Evolutionary conservation across 2,888 invertebrate genomes (phyloP).

Genomic region (Chloroclysta siterata): DNA sequence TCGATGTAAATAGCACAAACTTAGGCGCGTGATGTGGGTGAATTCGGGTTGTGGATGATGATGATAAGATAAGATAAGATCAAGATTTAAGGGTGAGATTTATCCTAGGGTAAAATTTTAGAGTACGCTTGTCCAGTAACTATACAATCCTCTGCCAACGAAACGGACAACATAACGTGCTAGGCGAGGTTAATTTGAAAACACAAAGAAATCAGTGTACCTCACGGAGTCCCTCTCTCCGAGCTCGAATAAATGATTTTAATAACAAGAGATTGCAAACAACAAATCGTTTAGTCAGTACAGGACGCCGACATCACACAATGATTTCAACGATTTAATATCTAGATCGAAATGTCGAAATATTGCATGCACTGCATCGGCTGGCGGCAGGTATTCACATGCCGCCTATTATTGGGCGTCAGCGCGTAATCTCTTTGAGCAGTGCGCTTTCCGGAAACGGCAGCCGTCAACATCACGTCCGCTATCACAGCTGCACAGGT

Average conservation of each 20-base stretch:
- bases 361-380: slow-evolving; percentile 2
- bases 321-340: slow-evolving; percentile 3
- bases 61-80: too few species aligned
- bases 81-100: too few species aligned
- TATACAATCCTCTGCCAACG: too few species aligned
- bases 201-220: background rate
- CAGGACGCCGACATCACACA: background rate
- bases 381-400: background rate
- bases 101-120: too few species aligned
- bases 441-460: background rate
- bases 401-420: background rate
- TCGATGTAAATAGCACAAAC: too few species aligned
- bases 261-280: background rate
- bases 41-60: too few species aligned
- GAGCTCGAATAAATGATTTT: background rate
- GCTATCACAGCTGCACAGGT: too few species aligned
- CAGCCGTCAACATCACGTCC: background rate
- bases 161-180: too few species aligned
- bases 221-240: background rate
- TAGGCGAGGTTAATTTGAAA: too few species aligned
- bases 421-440: slow-evolving; percentile 1
- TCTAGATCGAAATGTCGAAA: slow-evolving; percentile 2
- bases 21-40: too few species aligned
- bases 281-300: too few species aligned
- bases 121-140: too few species aligned